Base-by-base conservation (phyloP, 2,797 vertebrate species). In the Spondyliosoma cantharus region DNA sequence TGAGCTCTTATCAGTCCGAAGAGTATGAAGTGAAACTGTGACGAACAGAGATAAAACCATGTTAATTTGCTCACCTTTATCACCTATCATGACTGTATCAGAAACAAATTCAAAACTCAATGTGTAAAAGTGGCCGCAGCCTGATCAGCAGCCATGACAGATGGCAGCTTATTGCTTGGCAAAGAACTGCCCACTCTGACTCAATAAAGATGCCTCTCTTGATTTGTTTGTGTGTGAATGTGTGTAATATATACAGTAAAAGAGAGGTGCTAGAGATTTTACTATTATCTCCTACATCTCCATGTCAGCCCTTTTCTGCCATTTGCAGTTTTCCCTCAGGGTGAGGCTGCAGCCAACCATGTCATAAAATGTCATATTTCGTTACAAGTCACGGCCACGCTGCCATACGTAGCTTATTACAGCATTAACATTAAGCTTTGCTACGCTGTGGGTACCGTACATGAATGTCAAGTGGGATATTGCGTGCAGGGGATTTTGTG, bases 301-400 rank as follows among this genome's bases (percentile, higher is more conserved):
- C 50, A 52, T 58, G 70, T 82, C 68, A 75, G 66, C 52, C 70
- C 71, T 50, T 49, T 50, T 49, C 67, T 72, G 46, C 29, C 52
- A 48, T 81, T 85, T 80, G 49, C 49, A 76, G 56, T 68, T 54
- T 65, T 75, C 60, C 71, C 83, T 48, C 52, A 20, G 70, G 73
- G 15, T 25, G 53, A 77, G 19, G 48, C 24, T 14, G 29, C 61
- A 78, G 37, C 60, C 70, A 50, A 25, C 59, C 71, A 58, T 49
- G 32, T 78, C 57, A 58, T 74, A 69, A 81, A 80, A 80, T 78
- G 63, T 82, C 57, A 58, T 53, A 57, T 75, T 81, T 87, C 27
- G 68, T 53, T 15, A 54, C 45, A 61, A 37, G 57, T 81, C 80
- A 56, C 37, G 78, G 71, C 56, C 27, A 8, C 29, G 20, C 70